A percentile compares a stretch with the other conserved stretches of the same genome.
Evolutionary conservation across 1,140 invertebrate genomes (phyloP).

Genomic region (Cheumatopsyche charites): DNA sequence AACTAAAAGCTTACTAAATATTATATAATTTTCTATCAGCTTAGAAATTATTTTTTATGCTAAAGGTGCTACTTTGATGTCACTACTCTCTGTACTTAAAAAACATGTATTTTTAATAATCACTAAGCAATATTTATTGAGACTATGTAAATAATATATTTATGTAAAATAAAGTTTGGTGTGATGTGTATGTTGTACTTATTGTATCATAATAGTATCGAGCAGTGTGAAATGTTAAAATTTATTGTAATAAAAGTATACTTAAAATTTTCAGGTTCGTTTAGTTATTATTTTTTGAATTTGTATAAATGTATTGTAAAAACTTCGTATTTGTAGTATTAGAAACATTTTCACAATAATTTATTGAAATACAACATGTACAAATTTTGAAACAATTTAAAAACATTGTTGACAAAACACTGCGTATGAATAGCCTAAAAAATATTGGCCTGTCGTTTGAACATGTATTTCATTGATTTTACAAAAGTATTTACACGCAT

Average conservation of each 20-base stretch:
- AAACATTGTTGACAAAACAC: background rate
- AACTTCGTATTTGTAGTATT: background rate
- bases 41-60: background rate
- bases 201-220: background rate
- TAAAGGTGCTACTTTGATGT: conserved; percentile 13
- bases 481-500: too few relatives aligned
- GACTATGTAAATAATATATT: conserved; percentile 28
- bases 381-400: conserved; percentile 2
- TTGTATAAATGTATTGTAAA: background rate
- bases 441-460: background rate
- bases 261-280: background rate
- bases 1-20: conserved; percentile 5
- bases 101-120: conserved; percentile 8
- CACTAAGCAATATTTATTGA: conserved; percentile 31
- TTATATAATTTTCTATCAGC: conserved; percentile 10
- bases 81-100: conserved; percentile 5
- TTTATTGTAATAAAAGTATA: too few relatives aligned
- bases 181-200: background rate
- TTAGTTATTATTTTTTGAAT: background rate
- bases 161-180: background rate
- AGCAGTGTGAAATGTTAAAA: background rate
- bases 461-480: background rate
- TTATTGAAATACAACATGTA: background rate
- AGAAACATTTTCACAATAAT: background rate
- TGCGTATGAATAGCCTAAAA: background rate